These are phyloP conservation scores for Lithophane leautieri DNA, from an alignment of 2,888 invertebrate species.

Conservation along the genomic window DNA sequence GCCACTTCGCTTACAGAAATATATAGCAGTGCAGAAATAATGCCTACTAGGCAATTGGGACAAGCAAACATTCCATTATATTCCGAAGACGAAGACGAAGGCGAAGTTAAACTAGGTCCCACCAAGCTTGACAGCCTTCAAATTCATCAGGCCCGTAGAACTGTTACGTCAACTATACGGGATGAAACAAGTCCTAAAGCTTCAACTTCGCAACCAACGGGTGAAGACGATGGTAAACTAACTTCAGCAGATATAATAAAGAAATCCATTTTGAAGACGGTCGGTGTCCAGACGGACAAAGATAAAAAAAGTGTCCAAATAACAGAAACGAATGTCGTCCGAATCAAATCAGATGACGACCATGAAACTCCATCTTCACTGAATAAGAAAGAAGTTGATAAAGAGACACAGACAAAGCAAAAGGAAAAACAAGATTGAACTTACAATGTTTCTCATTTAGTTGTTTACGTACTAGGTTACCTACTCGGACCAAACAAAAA, in stretches of 20 bases:
- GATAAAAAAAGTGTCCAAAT: constrained; percentile 68
- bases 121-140: constrained; percentile 30
- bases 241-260: constrained; percentile 48
- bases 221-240: constrained; percentile 9
- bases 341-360: constrained; percentile 12
- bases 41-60: constrained; percentile 35
- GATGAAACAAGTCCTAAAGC: neutral
- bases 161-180: accelerated
- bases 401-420: constrained; percentile 71
- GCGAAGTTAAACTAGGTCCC: neutral
- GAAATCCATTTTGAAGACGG: constrained; percentile 75
- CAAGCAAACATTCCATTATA: neutral
- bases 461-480: neutral
- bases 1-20: neutral
- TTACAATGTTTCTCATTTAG: neutral
- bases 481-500: too few species aligned
- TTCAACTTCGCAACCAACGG: constrained; percentile 30
- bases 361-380: neutral
- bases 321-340: constrained; percentile 40
- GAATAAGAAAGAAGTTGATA: constrained; percentile 31
- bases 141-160: constrained; percentile 3
- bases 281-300: constrained; percentile 72
- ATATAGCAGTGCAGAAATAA: neutral
- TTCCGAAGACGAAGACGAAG: neutral
- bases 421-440: constrained; percentile 76